Percentiles rank a stretch among this genome's conserved stretches.
Evolutionary conservation across 2,797 vertebrate genomes (phyloP).

Genomic region (Petrocephalus sullivani): DNA sequence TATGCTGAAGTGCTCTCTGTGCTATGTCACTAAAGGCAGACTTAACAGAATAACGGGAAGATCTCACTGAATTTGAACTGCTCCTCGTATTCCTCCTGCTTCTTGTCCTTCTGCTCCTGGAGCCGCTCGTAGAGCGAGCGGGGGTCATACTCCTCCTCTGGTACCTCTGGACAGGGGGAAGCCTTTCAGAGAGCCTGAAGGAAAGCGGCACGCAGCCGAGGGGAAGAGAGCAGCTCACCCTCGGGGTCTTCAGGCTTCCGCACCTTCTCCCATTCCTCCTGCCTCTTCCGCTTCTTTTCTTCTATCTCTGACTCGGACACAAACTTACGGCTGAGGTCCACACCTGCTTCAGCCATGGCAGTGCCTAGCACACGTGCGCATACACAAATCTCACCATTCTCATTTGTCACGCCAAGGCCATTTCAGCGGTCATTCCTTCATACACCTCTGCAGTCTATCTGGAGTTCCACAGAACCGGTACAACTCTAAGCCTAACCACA

Average conservation of each 20-base stretch:
- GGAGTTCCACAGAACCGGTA: neutral
- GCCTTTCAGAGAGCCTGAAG: neutral
- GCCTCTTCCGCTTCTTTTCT: slow-evolving; percentile 80
- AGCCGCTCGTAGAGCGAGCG: slow-evolving; percentile 86
- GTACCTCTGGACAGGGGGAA: slow-evolving; percentile 68
- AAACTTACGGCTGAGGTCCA: slow-evolving; percentile 86
- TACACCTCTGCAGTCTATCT: neutral
- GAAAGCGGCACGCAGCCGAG: neutral
- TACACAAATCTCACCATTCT: neutral
- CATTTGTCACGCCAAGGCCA: neutral
- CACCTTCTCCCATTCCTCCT: slow-evolving; percentile 97
- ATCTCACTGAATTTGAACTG: slow-evolving; percentile 97
- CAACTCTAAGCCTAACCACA: neutral
- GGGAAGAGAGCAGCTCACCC: slow-evolving; percentile 58
- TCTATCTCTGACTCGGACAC: slow-evolving; percentile 86
- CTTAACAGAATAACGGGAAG: neutral
- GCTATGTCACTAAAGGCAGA: neutral
- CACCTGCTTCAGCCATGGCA: slow-evolving; percentile 75
- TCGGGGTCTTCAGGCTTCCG: slow-evolving; percentile 89
- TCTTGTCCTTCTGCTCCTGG: slow-evolving; percentile 94
- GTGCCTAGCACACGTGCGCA: neutral
- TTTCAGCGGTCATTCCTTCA: neutral
- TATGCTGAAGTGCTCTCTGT: neutral
- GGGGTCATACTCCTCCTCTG: slow-evolving; percentile 86
- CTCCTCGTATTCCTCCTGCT: slow-evolving; percentile 93